Evolutionary conservation across 2,888 invertebrate species (phyloP).

Genomic region (Malachius bipustulatus): DNA sequence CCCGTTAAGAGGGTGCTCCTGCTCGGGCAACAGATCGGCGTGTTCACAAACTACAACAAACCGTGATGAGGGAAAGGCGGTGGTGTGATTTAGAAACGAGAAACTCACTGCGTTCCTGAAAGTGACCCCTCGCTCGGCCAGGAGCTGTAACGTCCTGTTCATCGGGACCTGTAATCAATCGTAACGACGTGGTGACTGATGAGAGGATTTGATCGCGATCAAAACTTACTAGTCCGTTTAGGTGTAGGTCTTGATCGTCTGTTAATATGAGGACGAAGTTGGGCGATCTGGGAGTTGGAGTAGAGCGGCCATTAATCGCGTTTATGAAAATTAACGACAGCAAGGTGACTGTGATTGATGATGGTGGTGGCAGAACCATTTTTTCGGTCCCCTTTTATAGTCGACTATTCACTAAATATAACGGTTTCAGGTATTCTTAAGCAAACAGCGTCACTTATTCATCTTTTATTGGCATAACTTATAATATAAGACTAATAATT

Average conservation of each 20-base stretch:
- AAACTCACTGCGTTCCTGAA: conserved; percentile 63
- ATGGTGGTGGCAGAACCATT: too few species aligned
- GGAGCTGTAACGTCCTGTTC: conserved; percentile 47
- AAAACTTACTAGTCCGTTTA: conserved; percentile 62
- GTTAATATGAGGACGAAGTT: conserved; percentile 72
- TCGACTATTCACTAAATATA: too few species aligned
- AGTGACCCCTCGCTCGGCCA: conserved; percentile 53
- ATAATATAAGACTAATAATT: not conserved
- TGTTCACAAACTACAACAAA: conserved; percentile 59
- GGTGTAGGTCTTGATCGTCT: conserved; percentile 74
- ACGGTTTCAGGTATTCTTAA: too few species aligned
- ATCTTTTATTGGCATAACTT: not conserved
- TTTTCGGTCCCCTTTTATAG: too few species aligned
- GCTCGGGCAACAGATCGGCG: conserved; percentile 84
- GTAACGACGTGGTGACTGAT: not conserved
- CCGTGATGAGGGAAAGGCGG: too few species aligned
- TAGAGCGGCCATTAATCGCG: too few species aligned
- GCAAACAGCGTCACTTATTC: not conserved
- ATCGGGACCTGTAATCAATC: conserved; percentile 48
- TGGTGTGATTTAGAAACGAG: not conserved
- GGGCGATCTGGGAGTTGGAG: conserved; percentile 31
- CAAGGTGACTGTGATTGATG: too few species aligned
- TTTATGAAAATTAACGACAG: too few species aligned
- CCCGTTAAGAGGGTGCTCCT: conserved; percentile 80
- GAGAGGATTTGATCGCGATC: not conserved